Evolutionary conservation across 2,797 vertebrate species (phyloP).

Genomic region (Tiaroga cobitis): DNA sequence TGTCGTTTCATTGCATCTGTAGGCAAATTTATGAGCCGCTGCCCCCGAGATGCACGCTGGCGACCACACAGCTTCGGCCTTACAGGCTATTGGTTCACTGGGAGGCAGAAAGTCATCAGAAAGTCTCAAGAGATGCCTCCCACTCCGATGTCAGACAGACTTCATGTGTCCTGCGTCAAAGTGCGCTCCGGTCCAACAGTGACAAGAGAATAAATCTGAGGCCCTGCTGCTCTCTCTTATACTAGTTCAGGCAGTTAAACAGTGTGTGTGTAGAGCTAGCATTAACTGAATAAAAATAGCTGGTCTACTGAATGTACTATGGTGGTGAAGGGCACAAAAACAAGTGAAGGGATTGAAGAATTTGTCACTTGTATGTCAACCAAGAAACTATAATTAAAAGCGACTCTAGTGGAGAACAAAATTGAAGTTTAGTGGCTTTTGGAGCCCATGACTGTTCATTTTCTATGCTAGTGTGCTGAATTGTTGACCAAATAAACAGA

Average conservation of each 20-base stretch:
- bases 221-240: slow-evolving; percentile 53
- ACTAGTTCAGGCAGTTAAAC: slow-evolving; percentile 68
- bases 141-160: slow-evolving; percentile 60
- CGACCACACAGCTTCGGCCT: slow-evolving; percentile 43
- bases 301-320: slow-evolving; percentile 23
- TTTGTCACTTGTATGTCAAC: slow-evolving; percentile 10
- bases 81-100: slow-evolving; percentile 58
- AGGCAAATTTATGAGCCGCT: slow-evolving; percentile 72
- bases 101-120: slow-evolving; percentile 65
- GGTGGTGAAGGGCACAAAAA: slow-evolving; percentile 24
- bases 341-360: slow-evolving; percentile 14
- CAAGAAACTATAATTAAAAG: not conserved
- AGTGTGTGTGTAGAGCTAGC: slow-evolving; percentile 43
- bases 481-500: not conserved
- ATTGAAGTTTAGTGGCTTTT: not conserved
- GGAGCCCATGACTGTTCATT: not conserved
- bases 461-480: not conserved
- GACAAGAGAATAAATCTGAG: slow-evolving; percentile 75
- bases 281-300: slow-evolving; percentile 62
- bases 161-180: slow-evolving; percentile 65
- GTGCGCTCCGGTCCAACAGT: slow-evolving; percentile 66
- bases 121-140: slow-evolving; percentile 56
- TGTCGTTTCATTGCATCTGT: slow-evolving; percentile 66
- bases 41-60: slow-evolving; percentile 42
- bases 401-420: not conserved